Evolutionary conservation across 2,797 vertebrate genomes (phyloP).

Genomic region (Melopsittacus undulatus): DNA sequence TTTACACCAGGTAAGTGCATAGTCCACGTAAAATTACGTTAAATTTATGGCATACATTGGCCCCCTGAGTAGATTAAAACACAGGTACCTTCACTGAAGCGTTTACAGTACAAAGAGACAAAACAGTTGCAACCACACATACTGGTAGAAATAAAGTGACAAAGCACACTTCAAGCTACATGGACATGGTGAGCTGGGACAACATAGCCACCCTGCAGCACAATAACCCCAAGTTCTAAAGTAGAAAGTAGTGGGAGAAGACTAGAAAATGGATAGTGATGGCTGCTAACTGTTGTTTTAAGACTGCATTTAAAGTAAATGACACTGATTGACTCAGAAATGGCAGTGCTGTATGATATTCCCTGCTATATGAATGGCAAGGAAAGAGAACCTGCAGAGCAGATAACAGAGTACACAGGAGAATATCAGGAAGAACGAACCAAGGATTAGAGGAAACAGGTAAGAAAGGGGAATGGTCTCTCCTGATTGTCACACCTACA

Average conservation of each 20-base stretch:
- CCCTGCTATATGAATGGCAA: neutral
- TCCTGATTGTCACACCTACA: neutral
- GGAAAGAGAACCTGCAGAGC: rapidly evolving
- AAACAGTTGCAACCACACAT: neutral
- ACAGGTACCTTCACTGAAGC: neutral
- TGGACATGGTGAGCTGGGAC: neutral
- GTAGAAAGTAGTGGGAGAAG: neutral
- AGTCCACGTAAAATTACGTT: neutral
- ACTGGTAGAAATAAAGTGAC: neutral
- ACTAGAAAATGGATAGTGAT: neutral
- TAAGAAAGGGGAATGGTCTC: neutral
- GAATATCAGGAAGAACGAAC: neutral
- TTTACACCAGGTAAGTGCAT: neutral
- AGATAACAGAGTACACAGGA: neutral
- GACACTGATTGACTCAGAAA: neutral
- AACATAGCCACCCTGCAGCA: too few species aligned
- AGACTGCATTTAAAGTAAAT: neutral
- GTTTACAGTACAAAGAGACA: neutral
- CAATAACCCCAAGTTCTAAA: neutral
- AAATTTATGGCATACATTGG: neutral
- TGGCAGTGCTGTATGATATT: neutral
- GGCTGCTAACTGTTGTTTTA: neutral
- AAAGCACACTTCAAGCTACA: neutral
- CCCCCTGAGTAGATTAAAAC: neutral
- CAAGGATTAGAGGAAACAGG: neutral